phyloP scores from a whole-genome alignment of 2,797 vertebrate genomes.

The Hoplostethus atlanticus region DNA sequence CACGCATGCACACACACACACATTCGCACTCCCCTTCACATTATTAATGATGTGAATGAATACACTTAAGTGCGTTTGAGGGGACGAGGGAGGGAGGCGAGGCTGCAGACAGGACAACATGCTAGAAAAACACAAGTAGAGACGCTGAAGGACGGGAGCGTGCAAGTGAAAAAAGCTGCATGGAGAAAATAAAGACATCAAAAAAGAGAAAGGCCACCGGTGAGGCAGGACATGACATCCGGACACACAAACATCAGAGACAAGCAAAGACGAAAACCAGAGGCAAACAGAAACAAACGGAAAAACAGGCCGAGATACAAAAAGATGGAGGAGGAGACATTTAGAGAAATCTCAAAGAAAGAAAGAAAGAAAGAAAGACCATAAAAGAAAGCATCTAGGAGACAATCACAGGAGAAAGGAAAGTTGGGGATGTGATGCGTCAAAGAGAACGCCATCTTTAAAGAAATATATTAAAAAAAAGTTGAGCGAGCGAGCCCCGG shows the following conservation, averaged over 20 bases:
- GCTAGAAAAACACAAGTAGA: background rate
- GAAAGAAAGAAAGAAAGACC: background rate
- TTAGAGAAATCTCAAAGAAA: background rate
- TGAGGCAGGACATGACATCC: no score
- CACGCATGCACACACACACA: no score
- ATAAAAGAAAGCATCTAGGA: background rate
- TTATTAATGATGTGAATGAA: background rate
- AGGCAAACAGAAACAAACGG: background rate
- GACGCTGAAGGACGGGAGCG: conserved; percentile 7
- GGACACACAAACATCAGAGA: background rate
- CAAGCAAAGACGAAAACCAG: background rate
- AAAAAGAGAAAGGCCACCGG: background rate
- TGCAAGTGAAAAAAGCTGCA: background rate
- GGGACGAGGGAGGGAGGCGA: background rate
- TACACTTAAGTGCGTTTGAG: background rate
- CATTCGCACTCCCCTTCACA: no score
- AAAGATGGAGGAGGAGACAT: background rate
- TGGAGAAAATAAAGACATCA: background rate
- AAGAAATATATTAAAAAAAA: conserved; percentile 25
- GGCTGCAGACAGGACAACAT: background rate
- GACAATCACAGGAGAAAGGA: background rate
- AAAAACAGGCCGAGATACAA: conserved; percentile 1
- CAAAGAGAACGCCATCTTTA: conserved; percentile 26
- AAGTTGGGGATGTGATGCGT: background rate
- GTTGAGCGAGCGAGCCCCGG: conserved; percentile 6